A percentile compares a stretch with the other conserved stretches of the same genome.
phyloP scores from a whole-genome alignment of 2,888 invertebrate genomes.

The Orthonevra nobilis region DNA sequence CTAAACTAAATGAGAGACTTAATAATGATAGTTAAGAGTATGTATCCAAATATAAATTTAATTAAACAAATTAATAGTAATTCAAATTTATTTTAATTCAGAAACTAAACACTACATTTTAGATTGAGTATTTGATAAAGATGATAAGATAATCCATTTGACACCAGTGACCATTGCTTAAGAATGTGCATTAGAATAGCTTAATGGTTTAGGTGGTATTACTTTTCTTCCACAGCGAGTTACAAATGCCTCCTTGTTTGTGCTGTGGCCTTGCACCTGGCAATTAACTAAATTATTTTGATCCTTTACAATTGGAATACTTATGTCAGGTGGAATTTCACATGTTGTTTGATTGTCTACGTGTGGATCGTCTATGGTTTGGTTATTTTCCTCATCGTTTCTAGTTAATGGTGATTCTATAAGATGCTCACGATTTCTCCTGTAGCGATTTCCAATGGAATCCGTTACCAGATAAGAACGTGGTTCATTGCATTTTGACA shows the following conservation, averaged over 20 bases:
- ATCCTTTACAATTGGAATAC: neutral
- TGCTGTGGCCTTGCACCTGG: neutral
- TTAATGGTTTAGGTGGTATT: neutral
- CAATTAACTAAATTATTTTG: neutral
- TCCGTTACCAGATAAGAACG: neutral
- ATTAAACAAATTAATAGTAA: neutral
- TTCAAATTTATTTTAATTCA: too few species aligned
- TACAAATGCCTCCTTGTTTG: neutral
- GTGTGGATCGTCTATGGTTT: neutral
- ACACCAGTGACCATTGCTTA: neutral
- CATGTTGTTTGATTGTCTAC: neutral
- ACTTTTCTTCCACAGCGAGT: neutral
- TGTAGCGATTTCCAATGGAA: neutral
- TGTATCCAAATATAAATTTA: too few species aligned
- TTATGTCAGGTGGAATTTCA: neutral
- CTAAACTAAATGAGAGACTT: neutral
- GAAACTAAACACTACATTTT: too few species aligned
- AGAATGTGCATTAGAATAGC: neutral
- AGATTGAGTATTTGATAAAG: neutral
- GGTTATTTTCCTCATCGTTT: neutral
- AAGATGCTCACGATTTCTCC: conserved; percentile 7
- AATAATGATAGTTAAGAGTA: neutral
- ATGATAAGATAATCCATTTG: neutral
- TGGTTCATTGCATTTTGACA: neutral
- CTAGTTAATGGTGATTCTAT: neutral